Conservation (phyloP, 2,797 vertebrate species). For the Pipistrellus kuhlii region DNA sequence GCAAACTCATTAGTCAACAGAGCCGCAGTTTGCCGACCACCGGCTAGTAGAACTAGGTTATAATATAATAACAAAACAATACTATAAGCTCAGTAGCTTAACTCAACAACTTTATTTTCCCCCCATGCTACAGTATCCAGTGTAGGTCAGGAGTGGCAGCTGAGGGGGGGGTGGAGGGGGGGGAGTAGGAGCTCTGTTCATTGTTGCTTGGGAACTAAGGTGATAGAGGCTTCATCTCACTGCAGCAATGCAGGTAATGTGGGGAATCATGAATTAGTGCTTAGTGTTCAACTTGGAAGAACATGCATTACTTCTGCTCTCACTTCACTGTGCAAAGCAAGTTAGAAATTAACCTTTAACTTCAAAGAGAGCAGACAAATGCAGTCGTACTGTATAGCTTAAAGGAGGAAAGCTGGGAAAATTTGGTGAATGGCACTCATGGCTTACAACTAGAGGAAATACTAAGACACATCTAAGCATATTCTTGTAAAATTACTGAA, state of each 20-base stretch:
- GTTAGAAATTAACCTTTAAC: background rate
- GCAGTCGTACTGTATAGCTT: background rate
- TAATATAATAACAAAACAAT: background rate
- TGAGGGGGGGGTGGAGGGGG: rapidly evolving
- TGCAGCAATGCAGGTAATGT: background rate
- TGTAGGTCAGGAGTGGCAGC: background rate
- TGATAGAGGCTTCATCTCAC: background rate
- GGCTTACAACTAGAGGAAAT: background rate
- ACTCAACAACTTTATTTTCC: background rate
- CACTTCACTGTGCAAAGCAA: constrained; percentile 6
- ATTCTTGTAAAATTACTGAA: constrained; percentile 9
- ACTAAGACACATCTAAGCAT: background rate
- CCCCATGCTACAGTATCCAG: background rate
- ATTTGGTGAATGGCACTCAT: background rate
- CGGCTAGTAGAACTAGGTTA: background rate
- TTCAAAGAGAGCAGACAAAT: background rate
- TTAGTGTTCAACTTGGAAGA: background rate
- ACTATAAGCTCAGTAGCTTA: background rate
- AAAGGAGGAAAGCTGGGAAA: constrained; percentile 18
- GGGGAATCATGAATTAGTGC: background rate
- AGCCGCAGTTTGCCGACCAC: too few relatives aligned
- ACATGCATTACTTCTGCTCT: background rate
- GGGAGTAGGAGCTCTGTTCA: background rate
- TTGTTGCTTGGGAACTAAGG: background rate
- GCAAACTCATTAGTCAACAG: too few relatives aligned